Evolutionary conservation across 2,113 vertebrate species (phyloP).

Genomic region (Todiramphus saurophagus): DNA sequence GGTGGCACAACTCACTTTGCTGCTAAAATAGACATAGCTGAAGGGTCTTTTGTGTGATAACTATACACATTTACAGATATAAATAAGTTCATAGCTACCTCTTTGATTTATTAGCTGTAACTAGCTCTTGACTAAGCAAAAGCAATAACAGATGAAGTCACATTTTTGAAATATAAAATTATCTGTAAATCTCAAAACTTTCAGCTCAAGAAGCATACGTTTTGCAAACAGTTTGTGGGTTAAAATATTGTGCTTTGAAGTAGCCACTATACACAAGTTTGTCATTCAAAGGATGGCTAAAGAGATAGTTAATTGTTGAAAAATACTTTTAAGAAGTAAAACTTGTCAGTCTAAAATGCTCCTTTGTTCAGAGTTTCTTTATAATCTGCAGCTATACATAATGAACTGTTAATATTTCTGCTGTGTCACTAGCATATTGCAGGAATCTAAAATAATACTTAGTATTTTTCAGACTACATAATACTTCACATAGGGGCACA

Average conservation of each 20-base stretch:
- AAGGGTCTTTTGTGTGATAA: neutral
- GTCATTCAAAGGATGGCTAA: conserved; percentile 51
- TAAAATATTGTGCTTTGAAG: conserved; percentile 76
- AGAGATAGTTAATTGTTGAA: conserved; percentile 48
- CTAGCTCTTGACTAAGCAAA: conserved; percentile 36
- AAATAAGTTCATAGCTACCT: neutral
- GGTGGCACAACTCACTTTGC: conserved; percentile 20
- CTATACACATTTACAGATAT: conserved; percentile 19
- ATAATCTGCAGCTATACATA: neutral
- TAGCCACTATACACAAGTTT: conserved; percentile 57
- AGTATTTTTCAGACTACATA: conserved; percentile 42
- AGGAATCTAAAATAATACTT: conserved; percentile 61
- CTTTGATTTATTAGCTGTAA: neutral
- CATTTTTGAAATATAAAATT: conserved; percentile 66
- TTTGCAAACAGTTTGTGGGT: conserved; percentile 57
- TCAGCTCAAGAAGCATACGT: conserved; percentile 33
- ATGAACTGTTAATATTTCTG: conserved; percentile 32
- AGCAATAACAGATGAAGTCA: conserved; percentile 44
- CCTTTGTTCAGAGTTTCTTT: conserved; percentile 13
- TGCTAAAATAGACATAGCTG: conserved; percentile 38
- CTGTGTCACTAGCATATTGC: conserved; percentile 22
- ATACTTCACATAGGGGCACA: conserved; percentile 55
- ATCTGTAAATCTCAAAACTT: conserved; percentile 69
- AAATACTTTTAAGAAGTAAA: conserved; percentile 43
- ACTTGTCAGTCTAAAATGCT: conserved; percentile 37